Evolutionary conservation across 2,888 invertebrate species (phyloP).

Genomic region (Heliconius ismenius): DNA sequence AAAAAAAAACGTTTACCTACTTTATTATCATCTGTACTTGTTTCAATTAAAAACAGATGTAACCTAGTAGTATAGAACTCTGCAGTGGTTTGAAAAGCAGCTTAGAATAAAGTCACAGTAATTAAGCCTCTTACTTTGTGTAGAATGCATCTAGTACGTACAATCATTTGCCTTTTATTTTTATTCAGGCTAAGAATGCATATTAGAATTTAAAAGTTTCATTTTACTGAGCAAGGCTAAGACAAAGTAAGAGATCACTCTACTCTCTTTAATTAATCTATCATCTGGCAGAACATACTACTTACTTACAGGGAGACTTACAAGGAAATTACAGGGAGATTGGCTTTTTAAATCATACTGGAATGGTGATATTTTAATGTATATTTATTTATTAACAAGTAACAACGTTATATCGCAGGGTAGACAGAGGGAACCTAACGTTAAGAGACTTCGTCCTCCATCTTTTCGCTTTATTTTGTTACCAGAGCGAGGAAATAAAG

Average conservation of each 20-base stretch:
- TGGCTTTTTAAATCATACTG: not conserved
- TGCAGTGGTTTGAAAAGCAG: conserved; percentile 20
- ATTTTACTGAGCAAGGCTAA: not conserved
- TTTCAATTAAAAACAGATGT: conserved; percentile 22
- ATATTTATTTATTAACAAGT: not conserved
- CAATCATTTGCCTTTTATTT: conserved; percentile 5
- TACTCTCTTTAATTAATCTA: not conserved
- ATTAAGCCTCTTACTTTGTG: conserved; percentile 21
- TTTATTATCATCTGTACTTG: not conserved
- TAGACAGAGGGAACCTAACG: not conserved
- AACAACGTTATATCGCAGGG: not conserved
- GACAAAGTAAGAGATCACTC: not conserved
- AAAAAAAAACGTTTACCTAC: not conserved
- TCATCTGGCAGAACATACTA: not conserved
- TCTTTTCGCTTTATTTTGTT: too few relatives aligned
- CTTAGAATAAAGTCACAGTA: conserved; percentile 26
- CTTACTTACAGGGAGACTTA: too few relatives aligned
- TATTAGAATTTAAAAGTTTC: not conserved
- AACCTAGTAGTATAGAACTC: not conserved
- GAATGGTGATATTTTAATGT: not conserved
- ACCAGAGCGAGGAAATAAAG: too few relatives aligned
- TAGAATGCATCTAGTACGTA: not conserved
- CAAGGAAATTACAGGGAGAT: too few relatives aligned
- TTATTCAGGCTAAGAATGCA: conserved; percentile 1
- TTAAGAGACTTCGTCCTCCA: too few relatives aligned